Evolutionary conservation across 1,140 invertebrate species (phyloP).

Genomic region (Rhizoglyphus robini): DNA sequence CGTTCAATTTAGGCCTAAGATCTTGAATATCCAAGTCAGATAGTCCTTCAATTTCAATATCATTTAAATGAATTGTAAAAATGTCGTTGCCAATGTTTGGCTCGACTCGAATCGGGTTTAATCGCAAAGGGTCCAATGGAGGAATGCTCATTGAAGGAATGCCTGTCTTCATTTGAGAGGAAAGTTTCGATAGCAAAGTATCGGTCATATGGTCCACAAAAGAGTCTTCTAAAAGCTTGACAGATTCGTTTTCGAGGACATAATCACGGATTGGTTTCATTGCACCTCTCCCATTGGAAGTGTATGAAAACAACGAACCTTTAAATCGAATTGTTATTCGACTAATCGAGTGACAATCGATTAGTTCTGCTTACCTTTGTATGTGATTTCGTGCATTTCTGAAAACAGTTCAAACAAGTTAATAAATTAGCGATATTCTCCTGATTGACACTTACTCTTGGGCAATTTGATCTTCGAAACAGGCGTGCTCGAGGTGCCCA

Average conservation of each 20-base stretch:
- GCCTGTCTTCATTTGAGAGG: slow-evolving; percentile 7
- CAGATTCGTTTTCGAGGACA: neutral
- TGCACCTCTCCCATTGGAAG: neutral
- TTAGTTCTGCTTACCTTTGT: neutral
- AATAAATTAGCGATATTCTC: neutral
- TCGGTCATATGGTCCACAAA: slow-evolving; percentile 18
- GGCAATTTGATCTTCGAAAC: slow-evolving; percentile 1
- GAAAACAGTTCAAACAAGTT: neutral
- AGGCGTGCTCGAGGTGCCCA: too few relatives aligned
- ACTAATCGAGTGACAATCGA: neutral
- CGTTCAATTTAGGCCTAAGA: slow-evolving; percentile 23
- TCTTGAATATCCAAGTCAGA: slow-evolving; percentile 24
- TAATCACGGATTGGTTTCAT: slow-evolving; percentile 4
- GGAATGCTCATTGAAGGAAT: slow-evolving; percentile 16
- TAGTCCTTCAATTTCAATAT: slow-evolving; percentile 23
- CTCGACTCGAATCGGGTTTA: slow-evolving; percentile 24
- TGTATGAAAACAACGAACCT: neutral
- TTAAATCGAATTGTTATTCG: neutral
- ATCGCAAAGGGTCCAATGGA: slow-evolving; percentile 23
- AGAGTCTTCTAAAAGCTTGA: slow-evolving; percentile 15
- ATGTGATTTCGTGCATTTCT: slow-evolving; percentile 1
- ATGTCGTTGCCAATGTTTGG: slow-evolving; percentile 25
- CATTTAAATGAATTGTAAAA: slow-evolving; percentile 24
- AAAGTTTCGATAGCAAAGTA: slow-evolving; percentile 9
- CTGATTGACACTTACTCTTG: neutral